Percentiles rank a stretch among this genome's conserved stretches.
Conservation (phyloP, 2,888 invertebrate species). For the Tipula unca region DNA sequence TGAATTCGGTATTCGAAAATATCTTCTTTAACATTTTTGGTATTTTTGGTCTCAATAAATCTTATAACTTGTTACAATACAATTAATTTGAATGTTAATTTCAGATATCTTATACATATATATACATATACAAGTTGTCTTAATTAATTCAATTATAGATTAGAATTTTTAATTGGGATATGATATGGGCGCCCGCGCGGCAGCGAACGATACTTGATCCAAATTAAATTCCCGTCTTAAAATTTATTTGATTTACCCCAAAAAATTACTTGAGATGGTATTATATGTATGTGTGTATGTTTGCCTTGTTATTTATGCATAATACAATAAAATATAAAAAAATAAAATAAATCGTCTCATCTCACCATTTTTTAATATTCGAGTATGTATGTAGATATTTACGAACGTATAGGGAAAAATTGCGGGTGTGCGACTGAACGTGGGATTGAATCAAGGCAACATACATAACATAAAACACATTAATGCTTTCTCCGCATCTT, state of each 20-base stretch:
- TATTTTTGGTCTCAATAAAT: slow-evolving; percentile 14
- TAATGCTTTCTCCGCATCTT: neutral
- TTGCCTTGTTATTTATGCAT: neutral
- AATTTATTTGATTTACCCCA: too few species aligned
- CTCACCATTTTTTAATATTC: neutral
- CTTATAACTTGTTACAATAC: neutral
- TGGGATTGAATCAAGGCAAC: neutral
- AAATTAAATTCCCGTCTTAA: too few species aligned
- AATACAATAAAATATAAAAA: neutral
- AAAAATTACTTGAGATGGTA: neutral
- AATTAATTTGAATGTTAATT: neutral
- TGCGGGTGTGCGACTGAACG: neutral
- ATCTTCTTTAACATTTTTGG: neutral
- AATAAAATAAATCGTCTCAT: neutral
- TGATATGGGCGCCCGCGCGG: neutral
- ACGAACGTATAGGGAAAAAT: neutral
- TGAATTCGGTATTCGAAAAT: neutral
- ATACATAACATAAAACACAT: neutral
- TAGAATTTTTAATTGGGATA: neutral
- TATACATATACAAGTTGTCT: too few species aligned
- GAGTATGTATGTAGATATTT: too few species aligned
- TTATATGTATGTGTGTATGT: too few species aligned
- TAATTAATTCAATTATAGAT: neutral
- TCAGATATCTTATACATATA: too few species aligned
- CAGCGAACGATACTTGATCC: neutral